These are phyloP conservation scores for Rhynchonema sp. DNA, from an alignment of 2,888 invertebrate genomes.

Conservation along the genomic window DNA sequence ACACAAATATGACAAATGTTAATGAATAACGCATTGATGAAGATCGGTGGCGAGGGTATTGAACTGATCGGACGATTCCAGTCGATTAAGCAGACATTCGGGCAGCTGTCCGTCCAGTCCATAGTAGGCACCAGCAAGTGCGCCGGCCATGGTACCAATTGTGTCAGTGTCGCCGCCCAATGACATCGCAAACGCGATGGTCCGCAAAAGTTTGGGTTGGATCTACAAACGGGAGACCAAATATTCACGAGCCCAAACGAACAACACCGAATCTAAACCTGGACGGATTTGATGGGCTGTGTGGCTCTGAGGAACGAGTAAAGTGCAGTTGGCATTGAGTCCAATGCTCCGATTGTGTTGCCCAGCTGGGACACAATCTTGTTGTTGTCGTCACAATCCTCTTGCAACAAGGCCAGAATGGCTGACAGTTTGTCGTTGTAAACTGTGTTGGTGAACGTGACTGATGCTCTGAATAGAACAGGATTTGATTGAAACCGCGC, in stretches of 20 bases:
- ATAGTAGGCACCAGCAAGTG: constrained; percentile 45
- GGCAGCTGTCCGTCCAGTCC: not conserved
- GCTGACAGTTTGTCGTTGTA: not conserved
- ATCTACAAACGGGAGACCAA: constrained; percentile 2
- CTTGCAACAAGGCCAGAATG: not conserved
- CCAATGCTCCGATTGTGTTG: constrained; percentile 43
- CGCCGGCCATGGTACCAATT: constrained; percentile 52
- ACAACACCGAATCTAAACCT: constrained; percentile 8
- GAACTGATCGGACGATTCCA: not conserved
- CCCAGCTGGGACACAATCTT: constrained; percentile 32
- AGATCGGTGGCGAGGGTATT: not conserved
- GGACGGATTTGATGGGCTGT: constrained; percentile 11
- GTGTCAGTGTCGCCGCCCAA: constrained; percentile 59
- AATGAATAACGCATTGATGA: no score
- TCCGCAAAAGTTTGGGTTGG: constrained; percentile 28
- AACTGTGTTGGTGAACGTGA: not conserved
- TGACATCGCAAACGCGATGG: constrained; percentile 48
- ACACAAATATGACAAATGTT: no score
- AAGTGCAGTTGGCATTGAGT: constrained; percentile 52
- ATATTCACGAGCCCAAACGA: no score
- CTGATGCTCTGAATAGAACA: no score
- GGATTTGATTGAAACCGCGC: no score
- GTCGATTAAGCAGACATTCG: not conserved
- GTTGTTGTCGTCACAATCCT: not conserved
- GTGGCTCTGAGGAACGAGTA: constrained; percentile 42